Conservation (phyloP, 2,113 vertebrate genomes). For the Rutilus rutilus region DNA sequence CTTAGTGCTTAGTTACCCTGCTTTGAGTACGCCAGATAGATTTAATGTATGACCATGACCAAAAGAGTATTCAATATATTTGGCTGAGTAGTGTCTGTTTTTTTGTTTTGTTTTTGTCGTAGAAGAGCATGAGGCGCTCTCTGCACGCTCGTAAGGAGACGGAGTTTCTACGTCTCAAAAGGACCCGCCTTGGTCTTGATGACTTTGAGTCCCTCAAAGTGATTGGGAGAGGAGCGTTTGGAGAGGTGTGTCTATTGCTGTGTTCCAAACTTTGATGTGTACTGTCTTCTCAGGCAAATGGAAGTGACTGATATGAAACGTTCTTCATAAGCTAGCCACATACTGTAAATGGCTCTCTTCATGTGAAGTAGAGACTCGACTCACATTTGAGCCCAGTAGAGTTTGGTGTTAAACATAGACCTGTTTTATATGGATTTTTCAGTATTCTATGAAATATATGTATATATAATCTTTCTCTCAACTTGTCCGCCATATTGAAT, state of each 20-base stretch:
- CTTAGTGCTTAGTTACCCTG: not conserved
- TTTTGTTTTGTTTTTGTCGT: constrained; percentile 40
- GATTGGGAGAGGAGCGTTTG: constrained; percentile 96
- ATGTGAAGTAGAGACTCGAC: not conserved
- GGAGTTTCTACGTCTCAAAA: constrained; percentile 92
- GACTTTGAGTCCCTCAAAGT: constrained; percentile 98
- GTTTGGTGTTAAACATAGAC: not conserved
- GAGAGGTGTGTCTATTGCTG: constrained; percentile 82
- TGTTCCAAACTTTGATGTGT: not conserved
- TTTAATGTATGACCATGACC: not conserved
- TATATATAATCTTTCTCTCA: not conserved
- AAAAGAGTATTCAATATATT: not conserved
- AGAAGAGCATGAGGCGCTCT: constrained; percentile 94
- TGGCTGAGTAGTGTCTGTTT: not conserved
- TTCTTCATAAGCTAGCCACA: not conserved
- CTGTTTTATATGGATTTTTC: not conserved
- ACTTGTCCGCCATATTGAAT: too few species aligned
- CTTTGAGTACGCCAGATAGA: not conserved
- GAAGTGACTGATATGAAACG: not conserved
- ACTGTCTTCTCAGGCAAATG: not conserved
- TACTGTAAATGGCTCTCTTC: not conserved
- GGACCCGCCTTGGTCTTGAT: constrained; percentile 92
- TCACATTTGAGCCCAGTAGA: not conserved
- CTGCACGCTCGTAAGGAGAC: constrained; percentile 98
- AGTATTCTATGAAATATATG: not conserved